phyloP scores from a whole-genome alignment of 2,113 vertebrate genomes.

The Cephalophus harveyi region DNA sequence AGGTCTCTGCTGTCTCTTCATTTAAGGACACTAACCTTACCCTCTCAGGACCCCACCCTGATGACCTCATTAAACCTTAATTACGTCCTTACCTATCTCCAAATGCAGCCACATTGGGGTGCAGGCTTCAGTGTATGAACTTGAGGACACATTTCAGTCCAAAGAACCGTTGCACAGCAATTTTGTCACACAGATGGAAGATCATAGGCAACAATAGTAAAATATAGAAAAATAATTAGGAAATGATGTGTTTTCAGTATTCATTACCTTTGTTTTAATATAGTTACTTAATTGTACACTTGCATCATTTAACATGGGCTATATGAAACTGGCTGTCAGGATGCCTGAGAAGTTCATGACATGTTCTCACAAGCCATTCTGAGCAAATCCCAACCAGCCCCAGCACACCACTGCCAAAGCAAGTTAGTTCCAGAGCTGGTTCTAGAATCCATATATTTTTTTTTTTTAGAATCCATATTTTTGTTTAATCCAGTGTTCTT shows the following conservation, averaged over 20 bases:
- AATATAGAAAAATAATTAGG: background rate
- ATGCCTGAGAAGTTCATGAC: background rate
- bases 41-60: background rate
- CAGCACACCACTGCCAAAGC: background rate
- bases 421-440: background rate
- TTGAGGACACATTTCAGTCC: background rate
- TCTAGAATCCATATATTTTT: fast-evolving
- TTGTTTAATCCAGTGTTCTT: background rate
- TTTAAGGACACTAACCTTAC: background rate
- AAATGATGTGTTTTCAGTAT: background rate
- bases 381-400: background rate
- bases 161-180: background rate
- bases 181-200: background rate
- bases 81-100: background rate
- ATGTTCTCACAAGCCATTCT: background rate
- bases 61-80: background rate
- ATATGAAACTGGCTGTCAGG: background rate
- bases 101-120: background rate
- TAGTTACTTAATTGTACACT: background rate
- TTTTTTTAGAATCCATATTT: background rate
- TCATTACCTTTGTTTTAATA: background rate
- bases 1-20: background rate
- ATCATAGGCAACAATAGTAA: background rate
- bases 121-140: background rate
- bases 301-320: background rate